These are phyloP conservation scores for Cryptotermes secundus DNA, from an alignment of 1,140 invertebrate species.

Conservation along the genomic window DNA sequence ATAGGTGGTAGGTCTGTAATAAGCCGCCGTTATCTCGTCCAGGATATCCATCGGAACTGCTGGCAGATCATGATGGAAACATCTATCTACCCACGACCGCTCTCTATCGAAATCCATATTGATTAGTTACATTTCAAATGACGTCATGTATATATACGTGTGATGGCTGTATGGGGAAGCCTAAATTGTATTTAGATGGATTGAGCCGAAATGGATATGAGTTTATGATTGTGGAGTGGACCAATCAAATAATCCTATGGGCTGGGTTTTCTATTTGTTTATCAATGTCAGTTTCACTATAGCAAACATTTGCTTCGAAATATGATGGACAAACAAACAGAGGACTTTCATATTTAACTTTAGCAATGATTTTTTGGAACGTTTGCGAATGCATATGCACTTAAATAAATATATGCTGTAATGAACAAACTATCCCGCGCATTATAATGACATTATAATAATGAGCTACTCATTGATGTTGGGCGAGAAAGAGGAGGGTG, in stretches of 20 bases:
- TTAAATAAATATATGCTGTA: slow-evolving; percentile 8
- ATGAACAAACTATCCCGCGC: slow-evolving; percentile 14
- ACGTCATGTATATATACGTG: slow-evolving; percentile 23
- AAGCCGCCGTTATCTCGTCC: slow-evolving; percentile 7
- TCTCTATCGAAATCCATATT: slow-evolving; percentile 30
- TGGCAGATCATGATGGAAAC: slow-evolving; percentile 15
- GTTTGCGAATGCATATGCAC: slow-evolving; percentile 12
- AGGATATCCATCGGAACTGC: neutral
- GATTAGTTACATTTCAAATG: slow-evolving; percentile 31
- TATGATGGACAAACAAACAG: slow-evolving; percentile 19
- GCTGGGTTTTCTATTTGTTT: slow-evolving; percentile 13
- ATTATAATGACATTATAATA: slow-evolving; percentile 19
- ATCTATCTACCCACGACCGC: slow-evolving; percentile 12
- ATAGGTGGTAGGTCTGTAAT: slow-evolving; percentile 22
- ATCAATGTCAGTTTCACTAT: slow-evolving; percentile 17
- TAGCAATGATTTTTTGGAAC: slow-evolving; percentile 14
- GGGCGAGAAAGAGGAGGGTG: neutral
- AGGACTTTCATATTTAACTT: slow-evolving; percentile 14
- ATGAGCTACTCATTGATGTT: slow-evolving; percentile 17
- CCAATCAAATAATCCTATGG: slow-evolving; percentile 16
- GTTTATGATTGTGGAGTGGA: slow-evolving; percentile 25
- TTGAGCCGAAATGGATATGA: slow-evolving; percentile 28
- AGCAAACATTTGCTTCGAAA: slow-evolving; percentile 19
- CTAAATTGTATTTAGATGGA: slow-evolving; percentile 30
- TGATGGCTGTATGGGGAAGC: slow-evolving; percentile 21